These are phyloP conservation scores for Parauchenoglanis ngamensis DNA, from an alignment of 2,797 vertebrate species.

Conservation along the genomic window DNA sequence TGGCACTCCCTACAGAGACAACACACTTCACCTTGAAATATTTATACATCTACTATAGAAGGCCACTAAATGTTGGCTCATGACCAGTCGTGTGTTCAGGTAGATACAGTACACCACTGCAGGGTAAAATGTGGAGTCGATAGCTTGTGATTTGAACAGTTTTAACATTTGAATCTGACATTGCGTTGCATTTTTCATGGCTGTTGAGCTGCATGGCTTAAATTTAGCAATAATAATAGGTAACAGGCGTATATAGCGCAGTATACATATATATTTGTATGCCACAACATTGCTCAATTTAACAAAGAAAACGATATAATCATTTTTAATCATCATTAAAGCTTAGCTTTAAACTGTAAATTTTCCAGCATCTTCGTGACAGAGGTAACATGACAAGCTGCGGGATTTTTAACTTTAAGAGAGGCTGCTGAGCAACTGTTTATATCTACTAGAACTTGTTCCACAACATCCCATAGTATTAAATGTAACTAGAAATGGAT, in stretches of 20 bases:
- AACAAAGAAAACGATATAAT: too few relatives aligned
- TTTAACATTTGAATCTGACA: background rate
- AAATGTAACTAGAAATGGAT: background rate
- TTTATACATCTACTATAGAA: background rate
- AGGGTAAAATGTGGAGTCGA: background rate
- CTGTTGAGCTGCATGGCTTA: background rate
- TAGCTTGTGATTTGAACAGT: too few relatives aligned
- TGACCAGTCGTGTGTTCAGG: background rate
- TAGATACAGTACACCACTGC: background rate
- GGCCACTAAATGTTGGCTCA: background rate
- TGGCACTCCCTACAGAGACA: constrained; percentile 64
- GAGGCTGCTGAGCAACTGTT: background rate
- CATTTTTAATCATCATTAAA: too few relatives aligned
- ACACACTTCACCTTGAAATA: background rate
- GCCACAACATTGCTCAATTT: background rate
- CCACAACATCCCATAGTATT: background rate
- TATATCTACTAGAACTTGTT: too few relatives aligned
- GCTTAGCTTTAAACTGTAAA: too few relatives aligned
- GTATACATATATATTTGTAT: background rate
- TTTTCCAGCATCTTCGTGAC: background rate
- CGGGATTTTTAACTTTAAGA: background rate
- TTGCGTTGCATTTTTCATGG: background rate
- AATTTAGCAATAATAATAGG: background rate
- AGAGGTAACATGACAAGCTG: background rate
- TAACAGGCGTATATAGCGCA: background rate